Evolutionary conservation across 2,113 vertebrate genomes (phyloP).

Genomic region (Zosterops borbonicus): DNA sequence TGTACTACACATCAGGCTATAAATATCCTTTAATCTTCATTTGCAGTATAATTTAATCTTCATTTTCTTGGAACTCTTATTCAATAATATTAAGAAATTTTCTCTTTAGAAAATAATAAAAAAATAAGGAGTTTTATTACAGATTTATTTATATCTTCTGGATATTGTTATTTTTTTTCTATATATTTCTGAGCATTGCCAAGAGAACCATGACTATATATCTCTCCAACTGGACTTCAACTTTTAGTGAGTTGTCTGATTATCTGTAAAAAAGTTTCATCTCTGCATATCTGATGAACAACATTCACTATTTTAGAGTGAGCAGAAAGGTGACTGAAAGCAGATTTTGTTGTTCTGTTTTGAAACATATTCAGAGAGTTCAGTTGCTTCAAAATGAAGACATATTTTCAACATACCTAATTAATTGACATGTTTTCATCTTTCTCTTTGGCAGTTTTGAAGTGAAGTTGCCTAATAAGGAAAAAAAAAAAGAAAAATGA

Average conservation of each 20-base stretch:
- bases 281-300: neutral
- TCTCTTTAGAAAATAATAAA: neutral
- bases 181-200: neutral
- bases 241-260: neutral
- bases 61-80: neutral
- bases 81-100: neutral
- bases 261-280: neutral
- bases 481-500: neutral
- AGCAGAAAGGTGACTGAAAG: neutral
- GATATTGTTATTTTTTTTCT: neutral
- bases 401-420: neutral
- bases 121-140: rapidly evolving
- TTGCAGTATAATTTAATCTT: neutral
- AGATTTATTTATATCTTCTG: neutral
- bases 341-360: neutral
- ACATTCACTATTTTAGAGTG: neutral
- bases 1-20: neutral
- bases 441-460: neutral
- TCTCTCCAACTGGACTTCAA: neutral
- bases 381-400: neutral
- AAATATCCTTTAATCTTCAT: neutral
- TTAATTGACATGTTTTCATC: neutral
- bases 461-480: neutral
- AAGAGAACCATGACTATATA: neutral
- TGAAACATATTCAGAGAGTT: neutral